Conservation (phyloP, 2,888 invertebrate genomes). For the Pyrrhosoma nymphula region DNA sequence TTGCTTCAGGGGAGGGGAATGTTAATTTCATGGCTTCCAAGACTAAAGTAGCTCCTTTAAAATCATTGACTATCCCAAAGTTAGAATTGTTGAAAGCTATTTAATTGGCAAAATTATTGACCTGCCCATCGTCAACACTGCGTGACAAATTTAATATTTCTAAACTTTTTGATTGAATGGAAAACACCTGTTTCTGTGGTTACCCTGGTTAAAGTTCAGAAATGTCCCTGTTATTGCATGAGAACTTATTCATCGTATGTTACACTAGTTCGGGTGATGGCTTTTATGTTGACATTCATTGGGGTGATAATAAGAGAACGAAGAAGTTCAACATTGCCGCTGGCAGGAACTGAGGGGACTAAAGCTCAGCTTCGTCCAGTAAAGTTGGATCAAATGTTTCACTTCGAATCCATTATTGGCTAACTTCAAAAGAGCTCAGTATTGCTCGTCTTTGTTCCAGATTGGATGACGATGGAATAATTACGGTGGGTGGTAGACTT, state of each 20-base stretch:
- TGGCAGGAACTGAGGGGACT: background rate
- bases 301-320: background rate
- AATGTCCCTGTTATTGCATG: too few relatives aligned
- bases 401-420: too few relatives aligned
- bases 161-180: background rate
- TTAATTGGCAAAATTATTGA: background rate
- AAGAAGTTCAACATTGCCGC: background rate
- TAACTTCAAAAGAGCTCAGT: too few relatives aligned
- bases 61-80: background rate
- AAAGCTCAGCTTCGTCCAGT: background rate
- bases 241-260: too few relatives aligned
- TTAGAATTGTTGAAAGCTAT: background rate
- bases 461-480: too few relatives aligned
- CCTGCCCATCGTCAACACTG: too few relatives aligned
- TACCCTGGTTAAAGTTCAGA: too few relatives aligned
- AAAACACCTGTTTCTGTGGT: too few relatives aligned
- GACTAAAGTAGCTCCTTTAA: constrained; percentile 9
- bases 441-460: too few relatives aligned
- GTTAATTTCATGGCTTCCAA: background rate
- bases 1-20: background rate
- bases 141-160: background rate
- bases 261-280: too few relatives aligned
- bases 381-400: background rate
- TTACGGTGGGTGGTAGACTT: too few relatives aligned
- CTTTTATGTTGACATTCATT: too few relatives aligned